Evolutionary conservation across 2,113 vertebrate species (phyloP).

Genomic region (Trichomycterus rosablanca): DNA sequence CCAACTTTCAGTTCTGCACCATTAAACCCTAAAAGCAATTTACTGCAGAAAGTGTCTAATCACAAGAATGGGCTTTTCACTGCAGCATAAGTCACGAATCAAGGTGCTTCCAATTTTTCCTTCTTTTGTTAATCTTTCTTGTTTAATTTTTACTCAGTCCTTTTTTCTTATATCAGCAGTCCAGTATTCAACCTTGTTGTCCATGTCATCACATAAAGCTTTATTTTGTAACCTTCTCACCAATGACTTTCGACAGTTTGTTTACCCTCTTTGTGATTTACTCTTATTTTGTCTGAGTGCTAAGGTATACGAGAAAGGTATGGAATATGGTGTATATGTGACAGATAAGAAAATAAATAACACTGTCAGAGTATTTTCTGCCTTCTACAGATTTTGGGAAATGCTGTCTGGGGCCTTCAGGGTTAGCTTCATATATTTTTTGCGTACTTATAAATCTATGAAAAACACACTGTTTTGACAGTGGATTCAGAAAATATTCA

Average conservation of each 20-base stretch:
- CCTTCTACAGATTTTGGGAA: not conserved
- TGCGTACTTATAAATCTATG: not conserved
- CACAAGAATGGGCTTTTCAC: conserved; percentile 40
- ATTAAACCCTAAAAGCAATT: conserved; percentile 53
- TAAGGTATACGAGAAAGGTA: not conserved
- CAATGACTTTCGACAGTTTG: not conserved
- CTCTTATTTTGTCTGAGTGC: not conserved
- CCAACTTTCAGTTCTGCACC: conserved; percentile 48
- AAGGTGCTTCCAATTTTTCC: conserved; percentile 36
- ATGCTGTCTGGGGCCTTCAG: not conserved
- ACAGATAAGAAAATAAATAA: not conserved
- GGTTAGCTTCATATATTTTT: not conserved
- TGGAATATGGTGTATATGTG: not conserved
- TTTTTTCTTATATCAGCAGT: not conserved
- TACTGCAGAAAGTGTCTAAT: conserved; percentile 47
- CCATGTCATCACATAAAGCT: not conserved
- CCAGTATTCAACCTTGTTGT: not conserved
- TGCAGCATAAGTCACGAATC: conserved; percentile 46
- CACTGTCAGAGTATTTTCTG: not conserved
- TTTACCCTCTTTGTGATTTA: not conserved
- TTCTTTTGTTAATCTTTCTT: not conserved
- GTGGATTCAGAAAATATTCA: no score
- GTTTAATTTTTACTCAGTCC: not conserved
- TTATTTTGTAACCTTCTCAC: not conserved
- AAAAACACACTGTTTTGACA: no score